Conservation (phyloP, 2,113 vertebrate genomes). For the Oreotrochilus melanogaster region DNA sequence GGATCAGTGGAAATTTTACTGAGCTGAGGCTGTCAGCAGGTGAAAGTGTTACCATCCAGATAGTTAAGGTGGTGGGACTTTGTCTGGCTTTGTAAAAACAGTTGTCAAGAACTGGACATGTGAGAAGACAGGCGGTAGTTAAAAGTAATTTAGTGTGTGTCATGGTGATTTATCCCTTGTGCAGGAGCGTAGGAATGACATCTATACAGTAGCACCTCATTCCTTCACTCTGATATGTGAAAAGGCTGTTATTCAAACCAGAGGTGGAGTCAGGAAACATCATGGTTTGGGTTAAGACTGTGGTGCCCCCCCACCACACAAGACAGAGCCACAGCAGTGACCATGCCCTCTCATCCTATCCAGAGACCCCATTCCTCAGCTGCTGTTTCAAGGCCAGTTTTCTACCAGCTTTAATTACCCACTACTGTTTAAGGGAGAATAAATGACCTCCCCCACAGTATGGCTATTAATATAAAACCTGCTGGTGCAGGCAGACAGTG, state of each 20-base stretch:
- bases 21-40: neutral
- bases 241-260: neutral
- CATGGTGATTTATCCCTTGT: accelerated
- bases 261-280: accelerated
- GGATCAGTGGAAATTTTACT: neutral
- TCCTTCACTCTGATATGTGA: neutral
- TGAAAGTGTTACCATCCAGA: neutral
- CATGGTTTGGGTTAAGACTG: neutral
- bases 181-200: neutral
- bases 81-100: neutral
- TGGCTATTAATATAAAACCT: neutral
- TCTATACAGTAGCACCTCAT: accelerated
- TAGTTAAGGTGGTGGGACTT: neutral
- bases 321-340: neutral
- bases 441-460: neutral
- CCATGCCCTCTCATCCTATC: neutral
- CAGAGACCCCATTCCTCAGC: neutral
- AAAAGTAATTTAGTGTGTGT: neutral
- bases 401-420: neutral
- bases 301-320: accelerated
- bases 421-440: neutral
- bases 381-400: neutral
- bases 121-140: neutral
- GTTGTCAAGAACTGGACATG: neutral
- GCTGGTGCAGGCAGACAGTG: neutral